Evolutionary conservation across 2,888 invertebrate genomes (phyloP).

Genomic region (Pollenia angustigena): DNA sequence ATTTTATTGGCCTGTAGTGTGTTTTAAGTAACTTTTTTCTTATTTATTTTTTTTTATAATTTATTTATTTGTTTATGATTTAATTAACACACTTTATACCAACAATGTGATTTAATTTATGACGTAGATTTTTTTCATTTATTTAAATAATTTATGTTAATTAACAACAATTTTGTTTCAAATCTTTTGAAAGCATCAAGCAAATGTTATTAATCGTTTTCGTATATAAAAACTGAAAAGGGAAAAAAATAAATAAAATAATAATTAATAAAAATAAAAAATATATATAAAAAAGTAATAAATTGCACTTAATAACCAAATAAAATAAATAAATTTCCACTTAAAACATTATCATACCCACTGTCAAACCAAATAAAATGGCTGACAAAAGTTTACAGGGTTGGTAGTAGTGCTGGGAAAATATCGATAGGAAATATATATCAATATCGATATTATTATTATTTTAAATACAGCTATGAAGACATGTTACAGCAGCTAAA

Average conservation of each 20-base stretch:
- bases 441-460: too few relatives aligned
- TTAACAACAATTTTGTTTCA: conserved; percentile 15
- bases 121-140: conserved; percentile 9
- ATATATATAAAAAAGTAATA: not conserved
- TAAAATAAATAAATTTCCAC: too few relatives aligned
- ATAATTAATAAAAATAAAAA: not conserved
- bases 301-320: not conserved
- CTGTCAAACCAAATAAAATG: too few relatives aligned
- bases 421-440: too few relatives aligned
- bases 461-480: too few relatives aligned
- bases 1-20: conserved; percentile 9
- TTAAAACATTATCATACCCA: too few relatives aligned
- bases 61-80: conserved; percentile 52
- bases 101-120: conserved; percentile 30
- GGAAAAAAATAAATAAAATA: not conserved
- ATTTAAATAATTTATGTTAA: conserved; percentile 44
- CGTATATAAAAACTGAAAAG: conserved; percentile 32
- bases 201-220: conserved; percentile 19
- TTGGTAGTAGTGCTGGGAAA: too few relatives aligned
- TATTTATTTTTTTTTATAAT: conserved; percentile 23
- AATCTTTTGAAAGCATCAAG: not conserved
- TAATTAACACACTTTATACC: conserved; percentile 51
- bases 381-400: too few relatives aligned
- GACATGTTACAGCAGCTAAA: too few relatives aligned
- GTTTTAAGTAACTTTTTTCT: conserved; percentile 36